Evolutionary conservation across 2,888 invertebrate species (phyloP).

Genomic region (Anoncus sp.): DNA sequence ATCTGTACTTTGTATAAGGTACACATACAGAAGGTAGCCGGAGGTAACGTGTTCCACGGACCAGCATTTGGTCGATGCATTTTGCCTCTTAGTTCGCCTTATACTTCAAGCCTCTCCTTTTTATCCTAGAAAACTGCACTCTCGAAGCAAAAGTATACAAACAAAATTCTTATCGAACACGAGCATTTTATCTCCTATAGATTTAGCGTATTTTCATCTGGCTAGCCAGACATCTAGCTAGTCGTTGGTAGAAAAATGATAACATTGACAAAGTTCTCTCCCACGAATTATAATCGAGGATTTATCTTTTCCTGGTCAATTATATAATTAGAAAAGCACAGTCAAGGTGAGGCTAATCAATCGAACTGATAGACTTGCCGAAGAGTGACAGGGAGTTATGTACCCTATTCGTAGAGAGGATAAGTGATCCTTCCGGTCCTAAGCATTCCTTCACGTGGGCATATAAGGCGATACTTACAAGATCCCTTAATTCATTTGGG

Average conservation of each 20-base stretch:
- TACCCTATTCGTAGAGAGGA: background rate
- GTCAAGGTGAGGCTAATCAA: background rate
- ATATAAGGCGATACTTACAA: slow-evolving; percentile 29
- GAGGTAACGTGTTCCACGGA: slow-evolving; percentile 13
- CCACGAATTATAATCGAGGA: background rate
- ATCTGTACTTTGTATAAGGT: too few relatives aligned
- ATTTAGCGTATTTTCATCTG: background rate
- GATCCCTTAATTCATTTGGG: slow-evolving; percentile 9
- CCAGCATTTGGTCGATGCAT: slow-evolving; percentile 17
- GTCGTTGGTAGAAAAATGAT: background rate
- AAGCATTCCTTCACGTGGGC: slow-evolving; percentile 27
- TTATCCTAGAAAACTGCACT: slow-evolving; percentile 1
- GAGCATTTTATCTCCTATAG: background rate
- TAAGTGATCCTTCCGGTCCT: slow-evolving; percentile 43
- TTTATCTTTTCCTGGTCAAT: too few relatives aligned
- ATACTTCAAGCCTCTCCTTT: slow-evolving; percentile 1
- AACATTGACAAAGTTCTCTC: background rate
- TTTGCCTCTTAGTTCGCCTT: slow-evolving; percentile 15
- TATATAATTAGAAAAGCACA: background rate
- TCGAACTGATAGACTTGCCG: background rate
- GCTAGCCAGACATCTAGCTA: background rate
- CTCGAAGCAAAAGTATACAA: background rate
- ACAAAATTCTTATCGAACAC: slow-evolving; percentile 23
- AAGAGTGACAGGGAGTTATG: background rate
- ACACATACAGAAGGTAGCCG: slow-evolving; percentile 22